phyloP scores from a whole-genome alignment of 2,113 vertebrate species.

The Clarias batrachus region DNA sequence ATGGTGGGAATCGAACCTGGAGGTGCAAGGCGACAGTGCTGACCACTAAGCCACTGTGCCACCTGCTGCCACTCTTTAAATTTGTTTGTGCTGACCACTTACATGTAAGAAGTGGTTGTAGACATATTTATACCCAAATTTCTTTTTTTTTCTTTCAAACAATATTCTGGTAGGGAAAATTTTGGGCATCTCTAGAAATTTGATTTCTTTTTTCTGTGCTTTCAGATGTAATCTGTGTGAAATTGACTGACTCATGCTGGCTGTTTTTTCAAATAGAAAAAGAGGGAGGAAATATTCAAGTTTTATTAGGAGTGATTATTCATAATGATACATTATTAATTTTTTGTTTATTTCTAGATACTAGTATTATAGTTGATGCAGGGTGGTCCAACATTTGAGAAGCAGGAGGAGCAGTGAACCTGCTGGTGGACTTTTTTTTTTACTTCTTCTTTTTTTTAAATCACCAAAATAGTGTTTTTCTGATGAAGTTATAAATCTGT shows the following conservation, averaged over 20 bases:
- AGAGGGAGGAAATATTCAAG: slow-evolving; percentile 1
- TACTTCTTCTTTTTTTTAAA: background rate
- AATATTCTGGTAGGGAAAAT: background rate
- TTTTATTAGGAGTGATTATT: slow-evolving; percentile 29
- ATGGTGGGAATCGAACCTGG: too few species aligned
- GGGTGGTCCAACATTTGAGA: background rate
- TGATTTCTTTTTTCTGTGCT: background rate
- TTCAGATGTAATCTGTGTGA: background rate
- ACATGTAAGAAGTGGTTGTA: slow-evolving; percentile 8
- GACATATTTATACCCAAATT: background rate
- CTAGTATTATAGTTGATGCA: slow-evolving; percentile 25
- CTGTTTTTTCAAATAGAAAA: background rate
- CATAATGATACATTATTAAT: slow-evolving; percentile 1
- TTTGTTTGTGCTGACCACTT: background rate
- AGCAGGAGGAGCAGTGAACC: slow-evolving; percentile 14
- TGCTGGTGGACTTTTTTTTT: background rate
- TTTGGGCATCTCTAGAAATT: background rate
- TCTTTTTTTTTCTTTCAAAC: background rate
- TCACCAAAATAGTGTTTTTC: slow-evolving; percentile 22
- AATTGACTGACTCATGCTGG: slow-evolving; percentile 22
- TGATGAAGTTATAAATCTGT: background rate
- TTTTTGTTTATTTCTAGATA: slow-evolving; percentile 13
- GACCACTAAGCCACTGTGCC: too few species aligned
- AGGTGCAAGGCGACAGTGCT: too few species aligned
- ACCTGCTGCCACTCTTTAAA: background rate